These are phyloP conservation scores for Choreutis nemorana DNA, from an alignment of 2,888 invertebrate genomes.

Conservation along the genomic window DNA sequence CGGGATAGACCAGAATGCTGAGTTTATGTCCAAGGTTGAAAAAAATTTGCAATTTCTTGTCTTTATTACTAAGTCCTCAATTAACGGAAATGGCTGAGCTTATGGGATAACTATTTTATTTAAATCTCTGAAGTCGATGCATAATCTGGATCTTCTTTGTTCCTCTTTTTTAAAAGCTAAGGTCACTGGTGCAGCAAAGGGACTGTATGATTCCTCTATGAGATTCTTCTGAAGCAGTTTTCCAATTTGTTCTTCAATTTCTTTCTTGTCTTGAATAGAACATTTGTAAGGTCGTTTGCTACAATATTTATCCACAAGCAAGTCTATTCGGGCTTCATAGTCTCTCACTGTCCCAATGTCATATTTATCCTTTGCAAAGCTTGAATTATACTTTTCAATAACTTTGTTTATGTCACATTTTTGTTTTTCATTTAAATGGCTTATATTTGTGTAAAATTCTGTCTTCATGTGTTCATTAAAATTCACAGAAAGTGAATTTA, in stretches of 20 bases:
- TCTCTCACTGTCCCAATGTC: constrained; percentile 7
- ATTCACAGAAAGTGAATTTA: too few relatives aligned
- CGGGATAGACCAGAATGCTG: constrained; percentile 33
- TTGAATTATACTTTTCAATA: constrained; percentile 1
- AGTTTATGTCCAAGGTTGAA: constrained; percentile 25
- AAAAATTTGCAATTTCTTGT: constrained; percentile 24
- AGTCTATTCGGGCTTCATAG: constrained; percentile 16
- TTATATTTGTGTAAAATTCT: constrained; percentile 3
- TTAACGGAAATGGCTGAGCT: constrained; percentile 20
- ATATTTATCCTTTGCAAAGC: neutral
- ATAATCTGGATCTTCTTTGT: constrained; percentile 5
- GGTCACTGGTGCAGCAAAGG: constrained; percentile 17
- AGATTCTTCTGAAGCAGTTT: constrained; percentile 7
- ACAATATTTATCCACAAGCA: constrained; percentile 16
- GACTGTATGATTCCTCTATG: constrained; percentile 9
- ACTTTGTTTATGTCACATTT: constrained; percentile 14
- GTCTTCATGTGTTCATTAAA: too few relatives aligned
- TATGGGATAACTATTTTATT: constrained; percentile 16
- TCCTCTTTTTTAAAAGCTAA: constrained; percentile 13
- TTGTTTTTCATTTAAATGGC: constrained; percentile 4
- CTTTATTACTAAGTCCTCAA: constrained; percentile 23
- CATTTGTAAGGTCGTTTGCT: constrained; percentile 10
- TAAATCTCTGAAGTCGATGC: constrained; percentile 10
- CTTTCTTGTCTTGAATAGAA: constrained; percentile 7
- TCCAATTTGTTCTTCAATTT: constrained; percentile 8